Evolutionary conservation across 2,888 invertebrate species (phyloP), one percentile per base, ranked within the genome.

Genomic region (Adelognathus sp.): DNA sequence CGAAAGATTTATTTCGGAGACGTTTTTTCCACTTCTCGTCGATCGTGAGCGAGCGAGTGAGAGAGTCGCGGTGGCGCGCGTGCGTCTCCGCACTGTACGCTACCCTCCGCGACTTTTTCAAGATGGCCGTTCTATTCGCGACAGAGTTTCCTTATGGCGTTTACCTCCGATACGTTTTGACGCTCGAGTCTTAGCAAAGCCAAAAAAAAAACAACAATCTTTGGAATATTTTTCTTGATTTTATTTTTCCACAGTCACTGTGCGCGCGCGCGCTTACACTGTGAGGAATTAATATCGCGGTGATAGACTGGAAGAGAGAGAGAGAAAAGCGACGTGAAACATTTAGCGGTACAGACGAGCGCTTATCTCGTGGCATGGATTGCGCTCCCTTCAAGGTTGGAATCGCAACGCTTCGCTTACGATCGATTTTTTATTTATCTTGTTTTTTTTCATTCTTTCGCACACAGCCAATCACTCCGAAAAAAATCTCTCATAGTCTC

Each of bases 121-220:
- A 90, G 86, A 90, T 90, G 90, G 90, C 89, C 80, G 87, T 72
- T n/a, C 83, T 82, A 82, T 84, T 86, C 84, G 83, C 84, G 83
- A 85, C 21, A 66, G 85, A 85, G 83, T 84, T 84, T 83, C 83
- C 84, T 86, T 87, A 86, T 86, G 88, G 86, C 86, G 86, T 86
- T 82, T 72, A 76, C 76, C 76, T 76, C 41, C 46, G 18, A 18
- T 31, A 46, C 33, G n/a, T 14, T 16, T n/a, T 6, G 21, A 41
- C 11, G 21, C 27, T 54, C 24, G 21, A 41, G 24, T 50, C 41
- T 14, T 41, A 1, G 39, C n/a, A 14, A 4, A 5, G 14, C n/a
- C 39, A 41, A 41, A 41, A 41, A n/a, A 41, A 41, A 41, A 41
- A 14, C 39, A 14, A 41, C 14, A 29, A 36, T 36, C 36, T 9